phyloP scores from a whole-genome alignment of 2,113 vertebrate genomes.

The Chloropsis hardwickii region DNA sequence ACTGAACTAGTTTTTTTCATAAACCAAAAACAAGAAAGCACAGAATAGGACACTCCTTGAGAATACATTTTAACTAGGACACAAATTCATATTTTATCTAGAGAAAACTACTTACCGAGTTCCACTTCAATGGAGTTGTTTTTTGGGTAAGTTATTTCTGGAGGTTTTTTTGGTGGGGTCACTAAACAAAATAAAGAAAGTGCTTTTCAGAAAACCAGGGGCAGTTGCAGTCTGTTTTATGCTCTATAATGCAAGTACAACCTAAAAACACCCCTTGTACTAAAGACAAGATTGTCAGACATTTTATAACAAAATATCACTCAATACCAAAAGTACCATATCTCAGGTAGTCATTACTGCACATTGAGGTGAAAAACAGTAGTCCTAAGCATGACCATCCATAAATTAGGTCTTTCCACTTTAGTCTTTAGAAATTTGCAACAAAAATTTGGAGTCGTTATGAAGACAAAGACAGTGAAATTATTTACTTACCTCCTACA shows the following conservation, averaged over 20 bases:
- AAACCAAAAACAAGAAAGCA: not conserved
- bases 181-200: constrained; percentile 9
- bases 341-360: not conserved
- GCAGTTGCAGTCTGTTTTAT: not conserved
- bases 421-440: not conserved
- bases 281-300: not conserved
- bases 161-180: constrained; percentile 58
- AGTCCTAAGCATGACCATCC: not conserved
- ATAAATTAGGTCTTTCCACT: not conserved
- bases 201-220: not conserved
- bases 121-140: constrained; percentile 73
- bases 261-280: not conserved
- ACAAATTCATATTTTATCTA: not conserved
- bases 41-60: not conserved
- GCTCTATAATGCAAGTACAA: not conserved
- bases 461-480: not conserved
- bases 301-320: not conserved
- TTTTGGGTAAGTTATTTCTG: constrained; percentile 75
- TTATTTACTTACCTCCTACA: constrained; percentile 64
- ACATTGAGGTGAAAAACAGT: not conserved
- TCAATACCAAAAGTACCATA: not conserved
- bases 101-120: constrained; percentile 73
- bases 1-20: not conserved
- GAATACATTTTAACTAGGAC: not conserved
- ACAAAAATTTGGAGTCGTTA: not conserved